Conservation (phyloP, 2,113 vertebrate genomes). For the Sclerurus mexicanus region DNA sequence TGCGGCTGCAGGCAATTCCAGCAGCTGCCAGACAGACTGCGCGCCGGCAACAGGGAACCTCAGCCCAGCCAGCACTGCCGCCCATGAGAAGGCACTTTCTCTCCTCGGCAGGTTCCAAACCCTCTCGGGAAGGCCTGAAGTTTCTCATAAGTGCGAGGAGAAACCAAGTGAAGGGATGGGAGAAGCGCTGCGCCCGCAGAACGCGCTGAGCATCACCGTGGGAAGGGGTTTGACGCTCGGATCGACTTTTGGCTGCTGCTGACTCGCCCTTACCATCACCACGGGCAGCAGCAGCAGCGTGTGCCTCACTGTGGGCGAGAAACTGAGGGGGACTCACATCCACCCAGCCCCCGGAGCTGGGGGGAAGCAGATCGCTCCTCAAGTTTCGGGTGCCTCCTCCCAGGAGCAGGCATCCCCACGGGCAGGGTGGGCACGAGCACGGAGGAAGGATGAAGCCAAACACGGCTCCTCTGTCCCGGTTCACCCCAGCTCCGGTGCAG, state of each 20-base stretch:
- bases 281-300: not conserved
- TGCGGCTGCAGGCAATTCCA: not conserved
- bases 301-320: not conserved
- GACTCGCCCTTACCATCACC: rapidly evolving
- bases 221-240: not conserved
- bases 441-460: not conserved
- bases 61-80: not conserved
- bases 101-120: not conserved
- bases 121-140: not conserved
- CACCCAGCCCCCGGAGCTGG: rapidly evolving
- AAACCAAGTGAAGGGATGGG: not conserved
- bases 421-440: not conserved
- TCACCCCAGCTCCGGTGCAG: not conserved
- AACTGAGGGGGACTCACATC: not conserved
- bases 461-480: not conserved
- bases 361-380: not conserved
- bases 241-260: not conserved
- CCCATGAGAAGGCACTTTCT: slow-evolving; percentile 54
- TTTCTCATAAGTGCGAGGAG: rapidly evolving
- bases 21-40: slow-evolving; percentile 10
- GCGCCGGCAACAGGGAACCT: not conserved
- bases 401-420: rapidly evolving
- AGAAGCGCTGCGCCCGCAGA: not conserved
- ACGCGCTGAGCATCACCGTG: not conserved
- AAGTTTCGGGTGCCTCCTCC: not conserved